Evolutionary conservation across 2,888 invertebrate genomes (phyloP), one percentile per base, ranked within the genome.

Genomic region (Pyrgus malvae): DNA sequence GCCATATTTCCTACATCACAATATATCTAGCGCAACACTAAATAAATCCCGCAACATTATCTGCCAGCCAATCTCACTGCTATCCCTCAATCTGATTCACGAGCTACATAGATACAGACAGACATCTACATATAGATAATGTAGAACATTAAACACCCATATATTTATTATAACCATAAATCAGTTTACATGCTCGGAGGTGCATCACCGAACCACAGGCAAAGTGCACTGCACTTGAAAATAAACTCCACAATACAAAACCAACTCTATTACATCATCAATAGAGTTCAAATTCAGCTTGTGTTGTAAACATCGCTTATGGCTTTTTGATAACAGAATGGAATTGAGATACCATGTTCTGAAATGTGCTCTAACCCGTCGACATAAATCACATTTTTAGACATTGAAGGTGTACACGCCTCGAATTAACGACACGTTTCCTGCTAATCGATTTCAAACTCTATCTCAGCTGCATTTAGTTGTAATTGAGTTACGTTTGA

Each of bases 131-230:
- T 74, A 76, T 76, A 82, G 79, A 83, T 87, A 84, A 87, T 86
- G 81, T 83, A 67, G 72, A 75, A 83, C 81, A 83, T 89, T 84
- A 87, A 86, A 83, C 83, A 82, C 69, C 80, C 81, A 84, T 87
- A 83, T 83, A 87, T 87, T 87, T 88, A 89, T 85, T 84, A 84
- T 81, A 81, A 74, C 76, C 76, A 86, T 89, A 89, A 88, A 89
- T 89, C 86, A 85, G 80, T 80, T 85, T 83, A 66, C 69, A 65
- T 69, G 78, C 74, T 77, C 76, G 64, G 78, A 82, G 85, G 83
- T 80, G 84, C 87, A 87, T 83, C 85, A 78, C 75, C 76, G 74
- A 69, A 70, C 68, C 66, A 60, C 71, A 67, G 65, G 73, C 78
- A 80, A 79, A 85, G 85, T 87, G 84, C 87, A 86, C 72, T 86